Evolutionary conservation across 2,888 invertebrate genomes (phyloP).

Genomic region (Agonopterix alstromeriana): DNA sequence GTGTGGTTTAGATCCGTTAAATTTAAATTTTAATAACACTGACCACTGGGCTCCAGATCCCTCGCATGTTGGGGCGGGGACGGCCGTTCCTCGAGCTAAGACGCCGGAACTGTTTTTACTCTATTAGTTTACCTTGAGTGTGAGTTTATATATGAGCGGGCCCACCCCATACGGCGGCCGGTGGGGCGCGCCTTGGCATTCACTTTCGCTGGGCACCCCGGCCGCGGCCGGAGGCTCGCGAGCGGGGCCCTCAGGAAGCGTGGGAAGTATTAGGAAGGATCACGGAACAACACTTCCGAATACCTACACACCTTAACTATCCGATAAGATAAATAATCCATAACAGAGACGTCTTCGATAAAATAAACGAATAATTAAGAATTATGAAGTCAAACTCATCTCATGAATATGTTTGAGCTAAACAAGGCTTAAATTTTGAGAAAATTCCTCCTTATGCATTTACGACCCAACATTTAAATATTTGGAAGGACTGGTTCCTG

Average conservation of each 20-base stretch:
- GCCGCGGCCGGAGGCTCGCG: constrained; percentile 1
- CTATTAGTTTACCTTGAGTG: constrained; percentile 46
- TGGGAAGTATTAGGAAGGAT: constrained; percentile 17
- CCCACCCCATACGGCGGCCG: constrained; percentile 41
- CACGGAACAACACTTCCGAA: too few relatives aligned
- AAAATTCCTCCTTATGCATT: too few relatives aligned
- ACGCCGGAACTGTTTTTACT: constrained; percentile 60
- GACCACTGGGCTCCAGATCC: constrained; percentile 79
- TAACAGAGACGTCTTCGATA: too few relatives aligned
- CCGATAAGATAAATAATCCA: too few relatives aligned
- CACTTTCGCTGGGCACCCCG: constrained; percentile 52
- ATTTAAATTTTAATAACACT: constrained; percentile 42
- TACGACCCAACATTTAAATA: too few relatives aligned
- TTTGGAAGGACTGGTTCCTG: too few relatives aligned
- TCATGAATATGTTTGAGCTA: too few relatives aligned
- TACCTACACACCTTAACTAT: too few relatives aligned
- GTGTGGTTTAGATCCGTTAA: constrained; percentile 3
- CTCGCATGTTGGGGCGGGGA: constrained; percentile 75
- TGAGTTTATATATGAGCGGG: constrained; percentile 51
- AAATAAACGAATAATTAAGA: too few relatives aligned
- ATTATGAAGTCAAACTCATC: too few relatives aligned
- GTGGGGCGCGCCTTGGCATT: constrained; percentile 38
- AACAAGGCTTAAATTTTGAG: too few relatives aligned
- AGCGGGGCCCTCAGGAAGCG: constrained; percentile 21
- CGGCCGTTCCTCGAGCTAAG: constrained; percentile 52